These are phyloP conservation scores for Asarcornis scutulata DNA, from an alignment of 2,113 vertebrate species.

Conservation along the genomic window DNA sequence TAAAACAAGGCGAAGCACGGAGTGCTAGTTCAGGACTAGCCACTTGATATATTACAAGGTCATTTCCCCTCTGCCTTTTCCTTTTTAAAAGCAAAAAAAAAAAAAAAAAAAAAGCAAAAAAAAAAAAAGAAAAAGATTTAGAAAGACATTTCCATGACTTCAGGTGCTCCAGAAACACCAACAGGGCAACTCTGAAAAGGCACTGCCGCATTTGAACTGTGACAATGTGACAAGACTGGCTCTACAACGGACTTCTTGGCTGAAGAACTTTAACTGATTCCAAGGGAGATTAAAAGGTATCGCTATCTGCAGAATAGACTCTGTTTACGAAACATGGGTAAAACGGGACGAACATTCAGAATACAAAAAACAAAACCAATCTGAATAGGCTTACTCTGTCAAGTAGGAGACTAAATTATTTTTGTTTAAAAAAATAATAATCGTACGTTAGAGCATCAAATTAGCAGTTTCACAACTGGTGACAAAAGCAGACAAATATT, in stretches of 20 bases:
- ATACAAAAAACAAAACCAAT: not conserved
- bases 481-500: not conserved
- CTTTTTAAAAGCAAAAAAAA: not conserved
- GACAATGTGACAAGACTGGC: not conserved
- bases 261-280: not conserved
- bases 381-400: not conserved
- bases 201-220: not conserved
- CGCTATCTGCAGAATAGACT: not conserved
- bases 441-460: not conserved
- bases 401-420: not conserved
- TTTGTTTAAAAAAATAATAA: not conserved
- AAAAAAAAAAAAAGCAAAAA: rapidly evolving
- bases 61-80: not conserved
- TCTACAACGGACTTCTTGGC: not conserved
- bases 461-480: not conserved
- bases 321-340: not conserved
- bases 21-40: not conserved
- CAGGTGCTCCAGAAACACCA: conserved; percentile 2
- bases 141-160: conserved; percentile 1
- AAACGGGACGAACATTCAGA: not conserved
- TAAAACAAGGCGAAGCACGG: conserved; percentile 21
- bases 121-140: not conserved
- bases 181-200: not conserved
- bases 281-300: not conserved
- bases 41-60: not conserved